These are phyloP conservation scores for Thereuonema tuberculata DNA, from an alignment of 1,140 invertebrate species.

Conservation along the genomic window DNA sequence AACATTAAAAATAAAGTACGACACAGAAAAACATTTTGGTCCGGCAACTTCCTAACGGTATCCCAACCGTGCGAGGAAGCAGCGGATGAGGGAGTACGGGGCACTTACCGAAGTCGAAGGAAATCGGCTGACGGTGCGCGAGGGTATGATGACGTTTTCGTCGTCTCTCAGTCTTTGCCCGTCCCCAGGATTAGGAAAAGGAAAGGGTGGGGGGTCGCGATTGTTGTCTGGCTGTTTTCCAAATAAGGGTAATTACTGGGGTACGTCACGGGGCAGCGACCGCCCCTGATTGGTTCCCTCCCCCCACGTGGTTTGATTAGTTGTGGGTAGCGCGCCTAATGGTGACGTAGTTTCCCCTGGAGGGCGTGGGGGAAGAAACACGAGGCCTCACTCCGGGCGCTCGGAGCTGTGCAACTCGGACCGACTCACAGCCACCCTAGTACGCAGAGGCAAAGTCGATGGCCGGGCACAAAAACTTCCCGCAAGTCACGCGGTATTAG, in stretches of 20 bases:
- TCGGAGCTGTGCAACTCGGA: background rate
- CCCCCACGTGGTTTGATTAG: slow-evolving; percentile 19
- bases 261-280: slow-evolving; percentile 17
- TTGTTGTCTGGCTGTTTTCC: slow-evolving; percentile 19
- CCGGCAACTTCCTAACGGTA: no score
- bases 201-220: slow-evolving; percentile 8
- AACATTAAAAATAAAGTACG: no score
- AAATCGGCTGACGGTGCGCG: background rate
- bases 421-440: background rate
- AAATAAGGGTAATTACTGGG: slow-evolving; percentile 16
- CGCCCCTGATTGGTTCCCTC: slow-evolving; percentile 17
- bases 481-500: background rate
- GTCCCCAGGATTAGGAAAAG: slow-evolving; percentile 17
- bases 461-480: slow-evolving; percentile 16
- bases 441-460: background rate
- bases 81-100: background rate
- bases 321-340: slow-evolving; percentile 19
- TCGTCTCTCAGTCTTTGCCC: slow-evolving; percentile 7
- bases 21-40: no score
- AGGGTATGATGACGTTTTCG: slow-evolving; percentile 7
- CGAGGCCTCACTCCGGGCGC: background rate
- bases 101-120: background rate
- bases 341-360: slow-evolving; percentile 17
- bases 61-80: background rate
- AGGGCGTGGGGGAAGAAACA: slow-evolving; percentile 2